Percentiles rank a stretch among this genome's conserved stretches.
These are phyloP conservation scores for Dinocampus coccinellae DNA, from an alignment of 2,888 invertebrate species.

Conservation along the genomic window DNA sequence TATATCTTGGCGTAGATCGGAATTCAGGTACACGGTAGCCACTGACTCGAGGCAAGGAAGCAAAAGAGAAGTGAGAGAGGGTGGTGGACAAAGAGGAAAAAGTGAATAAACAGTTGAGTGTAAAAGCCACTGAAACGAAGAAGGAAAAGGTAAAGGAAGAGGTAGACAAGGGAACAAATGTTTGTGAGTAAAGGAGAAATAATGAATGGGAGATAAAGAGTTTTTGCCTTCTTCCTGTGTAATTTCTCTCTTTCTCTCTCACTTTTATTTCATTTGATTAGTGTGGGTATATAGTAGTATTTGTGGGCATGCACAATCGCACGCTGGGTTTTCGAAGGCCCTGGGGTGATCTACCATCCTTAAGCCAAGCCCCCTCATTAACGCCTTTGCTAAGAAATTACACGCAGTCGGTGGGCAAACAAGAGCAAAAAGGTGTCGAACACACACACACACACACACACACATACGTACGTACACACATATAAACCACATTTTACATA, in stretches of 20 bases:
- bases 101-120: constrained; percentile 36
- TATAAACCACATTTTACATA: no score
- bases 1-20: constrained; percentile 65
- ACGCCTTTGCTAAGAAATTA: constrained; percentile 69
- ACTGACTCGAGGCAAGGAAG: constrained; percentile 57
- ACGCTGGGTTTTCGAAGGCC: constrained; percentile 8
- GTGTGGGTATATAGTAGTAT: neutral
- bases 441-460: constrained; percentile 6
- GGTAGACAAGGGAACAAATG: no score
- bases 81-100: constrained; percentile 26
- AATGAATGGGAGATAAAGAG: constrained; percentile 36
- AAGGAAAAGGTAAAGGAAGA: constrained; percentile 40
- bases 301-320: neutral
- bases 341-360: constrained; percentile 65
- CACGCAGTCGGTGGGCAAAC: constrained; percentile 68
- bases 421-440: constrained; percentile 52
- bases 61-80: constrained; percentile 32
- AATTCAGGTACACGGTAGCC: constrained; percentile 68
- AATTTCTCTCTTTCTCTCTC: constrained; percentile 4
- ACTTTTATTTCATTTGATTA: neutral
- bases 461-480: no score
- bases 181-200: constrained; percentile 38
- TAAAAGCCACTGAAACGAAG: neutral
- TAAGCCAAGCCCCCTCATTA: constrained; percentile 67
- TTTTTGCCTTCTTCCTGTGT: neutral